These are phyloP conservation scores for Stomatorhinus ivindoensis DNA, from an alignment of 2,113 vertebrate species.

Conservation along the genomic window DNA sequence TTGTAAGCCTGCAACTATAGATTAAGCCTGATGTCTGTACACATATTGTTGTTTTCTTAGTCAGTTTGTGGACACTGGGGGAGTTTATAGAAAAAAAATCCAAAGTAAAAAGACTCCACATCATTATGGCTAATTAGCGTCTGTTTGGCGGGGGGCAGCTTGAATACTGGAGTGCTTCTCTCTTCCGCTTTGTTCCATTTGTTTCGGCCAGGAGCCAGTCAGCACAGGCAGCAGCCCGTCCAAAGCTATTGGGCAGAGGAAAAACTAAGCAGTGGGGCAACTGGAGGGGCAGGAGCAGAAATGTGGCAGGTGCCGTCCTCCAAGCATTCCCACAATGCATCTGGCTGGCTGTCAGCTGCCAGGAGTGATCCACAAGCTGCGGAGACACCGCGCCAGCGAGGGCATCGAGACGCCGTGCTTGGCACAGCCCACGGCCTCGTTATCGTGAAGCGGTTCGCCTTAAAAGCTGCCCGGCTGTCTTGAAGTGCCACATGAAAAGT, in stretches of 20 bases:
- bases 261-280: neutral
- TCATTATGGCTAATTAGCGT: conserved; percentile 16
- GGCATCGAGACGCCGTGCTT: neutral
- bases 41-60: neutral
- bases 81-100: neutral
- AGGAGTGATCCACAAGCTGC: neutral
- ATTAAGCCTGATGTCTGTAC: conserved; percentile 3
- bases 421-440: conserved; percentile 43
- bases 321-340: neutral
- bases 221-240: neutral
- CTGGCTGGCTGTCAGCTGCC: neutral
- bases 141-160: neutral
- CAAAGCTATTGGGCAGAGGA: neutral
- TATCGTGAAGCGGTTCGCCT: conserved; percentile 34
- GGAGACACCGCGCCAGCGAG: neutral
- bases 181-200: neutral
- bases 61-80: neutral
- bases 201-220: neutral
- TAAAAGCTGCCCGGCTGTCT: conserved; percentile 24
- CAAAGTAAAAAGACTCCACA: neutral
- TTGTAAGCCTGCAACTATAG: neutral
- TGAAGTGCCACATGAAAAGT: conserved; percentile 37
- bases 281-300: neutral
- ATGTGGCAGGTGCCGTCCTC: neutral
- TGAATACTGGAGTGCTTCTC: neutral